Evolutionary conservation across 2,113 vertebrate genomes (phyloP).

Genomic region (Scartelaos histophorus): DNA sequence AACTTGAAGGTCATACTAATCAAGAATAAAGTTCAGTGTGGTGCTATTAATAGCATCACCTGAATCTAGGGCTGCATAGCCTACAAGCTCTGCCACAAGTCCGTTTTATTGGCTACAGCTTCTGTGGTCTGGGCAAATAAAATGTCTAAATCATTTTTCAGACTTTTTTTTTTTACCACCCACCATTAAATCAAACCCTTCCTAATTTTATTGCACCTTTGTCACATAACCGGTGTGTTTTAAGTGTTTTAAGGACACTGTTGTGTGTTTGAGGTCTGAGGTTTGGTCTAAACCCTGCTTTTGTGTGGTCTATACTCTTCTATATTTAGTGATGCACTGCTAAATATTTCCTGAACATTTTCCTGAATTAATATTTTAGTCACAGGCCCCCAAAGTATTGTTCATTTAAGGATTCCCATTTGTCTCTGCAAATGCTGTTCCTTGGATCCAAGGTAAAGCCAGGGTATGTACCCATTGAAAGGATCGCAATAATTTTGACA

Average conservation of each 20-base stretch:
- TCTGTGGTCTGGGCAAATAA: not conserved
- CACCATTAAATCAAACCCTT: not conserved
- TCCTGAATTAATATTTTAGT: not conserved
- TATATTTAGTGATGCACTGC: not conserved
- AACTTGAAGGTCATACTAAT: conserved; percentile 2
- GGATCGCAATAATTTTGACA: not conserved
- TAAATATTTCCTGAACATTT: conserved; percentile 5
- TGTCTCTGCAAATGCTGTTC: no score
- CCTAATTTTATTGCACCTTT: not conserved
- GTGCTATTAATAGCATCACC: conserved; percentile 36
- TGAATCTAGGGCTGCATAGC: conserved; percentile 19
- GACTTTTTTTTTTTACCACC: no score
- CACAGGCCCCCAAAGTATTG: no score
- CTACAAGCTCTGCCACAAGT: not conserved
- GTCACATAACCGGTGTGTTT: not conserved
- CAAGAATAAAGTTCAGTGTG: not conserved
- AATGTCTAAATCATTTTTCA: not conserved
- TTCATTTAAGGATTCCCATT: no score
- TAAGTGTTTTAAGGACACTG: not conserved
- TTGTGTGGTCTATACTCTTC: not conserved
- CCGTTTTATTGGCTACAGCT: not conserved
- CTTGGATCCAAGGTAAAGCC: not conserved
- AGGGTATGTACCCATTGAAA: not conserved
- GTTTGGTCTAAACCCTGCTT: not conserved
- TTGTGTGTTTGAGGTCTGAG: not conserved